These are phyloP conservation scores for Brachionus rubens DNA, from an alignment of 1,140 invertebrate genomes.

Conservation along the genomic window DNA sequence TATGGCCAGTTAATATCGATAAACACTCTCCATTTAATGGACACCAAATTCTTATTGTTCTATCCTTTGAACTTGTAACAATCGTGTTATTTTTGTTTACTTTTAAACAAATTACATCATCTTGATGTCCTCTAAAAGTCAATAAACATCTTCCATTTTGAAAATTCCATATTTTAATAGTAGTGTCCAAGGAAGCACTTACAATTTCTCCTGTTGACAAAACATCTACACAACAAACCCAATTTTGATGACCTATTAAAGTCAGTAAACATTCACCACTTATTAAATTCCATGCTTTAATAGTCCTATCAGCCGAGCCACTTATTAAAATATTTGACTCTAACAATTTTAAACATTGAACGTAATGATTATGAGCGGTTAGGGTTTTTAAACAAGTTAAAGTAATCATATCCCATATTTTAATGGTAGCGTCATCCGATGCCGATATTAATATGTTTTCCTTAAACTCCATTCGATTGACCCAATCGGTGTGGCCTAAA, in stretches of 20 bases:
- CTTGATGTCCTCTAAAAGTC: neutral
- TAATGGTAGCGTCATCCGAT: neutral
- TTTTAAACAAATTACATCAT: neutral
- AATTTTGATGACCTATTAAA: neutral
- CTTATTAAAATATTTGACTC: neutral
- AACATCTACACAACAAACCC: neutral
- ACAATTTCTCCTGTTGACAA: neutral
- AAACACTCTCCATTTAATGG: neutral
- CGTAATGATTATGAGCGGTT: neutral
- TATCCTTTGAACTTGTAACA: neutral
- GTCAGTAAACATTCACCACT: neutral
- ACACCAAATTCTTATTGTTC: neutral
- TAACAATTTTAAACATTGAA: slow-evolving; percentile 11
- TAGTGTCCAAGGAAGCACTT: neutral
- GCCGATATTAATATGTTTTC: neutral
- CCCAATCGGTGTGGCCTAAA: neutral
- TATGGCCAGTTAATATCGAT: neutral
- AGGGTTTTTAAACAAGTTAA: neutral
- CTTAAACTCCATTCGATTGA: neutral
- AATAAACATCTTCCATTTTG: neutral
- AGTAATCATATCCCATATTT: slow-evolving; percentile 12
- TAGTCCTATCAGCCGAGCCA: neutral
- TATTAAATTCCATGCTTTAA: neutral
- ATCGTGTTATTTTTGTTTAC: neutral
- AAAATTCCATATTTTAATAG: slow-evolving; percentile 4